Evolutionary conservation across 2,113 vertebrate genomes (phyloP).

Genomic region (Psittacula cyanocephala): DNA sequence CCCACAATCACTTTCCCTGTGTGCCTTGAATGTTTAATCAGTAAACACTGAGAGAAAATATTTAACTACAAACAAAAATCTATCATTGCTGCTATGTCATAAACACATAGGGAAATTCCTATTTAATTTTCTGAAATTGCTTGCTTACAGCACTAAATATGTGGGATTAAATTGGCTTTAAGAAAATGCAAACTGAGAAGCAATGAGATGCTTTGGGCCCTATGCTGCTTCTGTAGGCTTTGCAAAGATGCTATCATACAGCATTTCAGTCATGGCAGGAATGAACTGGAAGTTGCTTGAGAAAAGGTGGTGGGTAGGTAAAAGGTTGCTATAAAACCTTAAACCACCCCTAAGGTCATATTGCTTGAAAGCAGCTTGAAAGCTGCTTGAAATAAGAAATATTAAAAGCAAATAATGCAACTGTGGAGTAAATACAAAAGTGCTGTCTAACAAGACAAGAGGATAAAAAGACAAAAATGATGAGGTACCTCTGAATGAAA

Average conservation of each 20-base stretch:
- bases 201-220: constrained; percentile 11
- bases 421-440: background rate
- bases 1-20: constrained; percentile 16
- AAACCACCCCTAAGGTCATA: background rate
- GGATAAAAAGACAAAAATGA: background rate
- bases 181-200: background rate
- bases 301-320: constrained; percentile 9
- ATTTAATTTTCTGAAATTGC: constrained; percentile 57
- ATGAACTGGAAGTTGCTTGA: constrained; percentile 31
- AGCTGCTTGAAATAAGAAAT: background rate
- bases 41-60: constrained; percentile 46
- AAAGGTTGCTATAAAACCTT: constrained; percentile 43
- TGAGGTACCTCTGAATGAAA: background rate
- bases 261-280: constrained; percentile 31
- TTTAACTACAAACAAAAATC: constrained; percentile 55
- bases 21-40: constrained; percentile 13
- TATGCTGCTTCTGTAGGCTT: background rate
- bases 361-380: background rate
- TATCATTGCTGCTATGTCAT: background rate
- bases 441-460: background rate
- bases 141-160: constrained; percentile 34
- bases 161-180: constrained; percentile 33
- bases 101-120: constrained; percentile 60
- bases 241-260: constrained; percentile 42
- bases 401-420: background rate